Evolutionary conservation across 2,113 vertebrate species (phyloP), one percentile per base, ranked within the genome.

Genomic region (Ictalurus punctatus): DNA sequence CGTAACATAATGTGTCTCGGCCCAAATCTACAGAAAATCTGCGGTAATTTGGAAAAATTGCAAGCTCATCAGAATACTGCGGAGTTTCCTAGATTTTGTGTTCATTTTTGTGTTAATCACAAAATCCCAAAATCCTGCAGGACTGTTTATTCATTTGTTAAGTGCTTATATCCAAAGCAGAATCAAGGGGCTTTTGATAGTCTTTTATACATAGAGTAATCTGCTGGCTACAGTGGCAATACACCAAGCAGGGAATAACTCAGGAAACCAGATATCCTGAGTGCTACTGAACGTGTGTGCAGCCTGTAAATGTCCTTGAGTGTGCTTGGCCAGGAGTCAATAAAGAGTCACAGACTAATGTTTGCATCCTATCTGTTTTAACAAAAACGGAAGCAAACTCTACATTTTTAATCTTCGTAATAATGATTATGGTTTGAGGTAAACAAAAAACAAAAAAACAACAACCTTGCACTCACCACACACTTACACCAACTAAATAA

Each of bases 241-340:
- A 21, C 76, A 86, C 27, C 63, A 25, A 63, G 14, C 79, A 56
- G 89, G 23, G 65, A 25, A 83, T 80, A 63, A 79, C n/a, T 44
- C 86, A 88, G 83, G 76, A 85, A 90, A 90, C 83, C 82, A 81
- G 86, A 90, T 90, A 88, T 88, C 81, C 83, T 88, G 86, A 63
- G 54, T 81, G 74, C 89, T 83, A 83, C 81, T 0, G 81, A 83
- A 83, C 2, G n/a, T 69, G 40, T 87, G 86, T 80, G 59, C 19
- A 27, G 61, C 40, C 19, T 76, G 71, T 61, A 86, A 71, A 69
- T 44, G 79, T 87, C 65, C 79, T 71, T 71, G 86, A 71, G 79
- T 69, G 65, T 83, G 79, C 40, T 83, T 58, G 65, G n/a, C 4
- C 27, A 81, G 76, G 27, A 79, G 34, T 78, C 27, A 65, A 80